Evolutionary conservation across 1,140 invertebrate genomes (phyloP).

Genomic region (Lamellibrachia luymesi): DNA sequence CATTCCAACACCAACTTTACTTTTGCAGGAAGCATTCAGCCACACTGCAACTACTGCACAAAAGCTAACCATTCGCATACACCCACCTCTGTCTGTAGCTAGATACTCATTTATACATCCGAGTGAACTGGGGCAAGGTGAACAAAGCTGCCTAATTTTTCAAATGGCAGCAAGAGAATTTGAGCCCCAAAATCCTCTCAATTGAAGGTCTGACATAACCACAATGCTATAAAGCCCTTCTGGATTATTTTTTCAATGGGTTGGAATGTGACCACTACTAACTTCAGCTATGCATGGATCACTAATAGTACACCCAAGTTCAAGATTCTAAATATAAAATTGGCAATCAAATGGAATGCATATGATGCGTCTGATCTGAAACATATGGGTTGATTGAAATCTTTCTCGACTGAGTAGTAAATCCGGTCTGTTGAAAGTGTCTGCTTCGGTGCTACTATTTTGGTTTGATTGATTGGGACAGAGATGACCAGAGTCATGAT

Average conservation of each 20-base stretch:
- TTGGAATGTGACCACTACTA: not conserved
- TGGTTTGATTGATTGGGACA: not conserved
- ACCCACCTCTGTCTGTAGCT: not conserved
- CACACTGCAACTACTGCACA: no score
- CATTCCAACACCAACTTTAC: no score
- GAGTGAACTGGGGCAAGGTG: not conserved
- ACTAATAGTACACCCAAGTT: not conserved
- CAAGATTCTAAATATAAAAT: not conserved
- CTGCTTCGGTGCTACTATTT: not conserved
- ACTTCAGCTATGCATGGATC: not conserved
- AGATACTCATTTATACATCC: not conserved
- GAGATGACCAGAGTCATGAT: not conserved
- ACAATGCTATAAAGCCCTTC: not conserved
- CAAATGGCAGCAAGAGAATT: no score
- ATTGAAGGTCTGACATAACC: not conserved
- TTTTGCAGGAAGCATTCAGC: no score
- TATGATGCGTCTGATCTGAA: slow-evolving; percentile 1
- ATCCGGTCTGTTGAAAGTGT: not conserved
- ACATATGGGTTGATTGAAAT: not conserved
- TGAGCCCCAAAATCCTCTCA: not conserved
- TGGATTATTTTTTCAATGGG: not conserved
- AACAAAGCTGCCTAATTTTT: not conserved
- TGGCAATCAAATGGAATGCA: not conserved
- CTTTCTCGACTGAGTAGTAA: not conserved
- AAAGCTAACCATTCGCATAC: no score